Evolutionary conservation across 1,140 invertebrate genomes (phyloP), one percentile per base, ranked within the genome.

Genomic region (Mya arenaria): DNA sequence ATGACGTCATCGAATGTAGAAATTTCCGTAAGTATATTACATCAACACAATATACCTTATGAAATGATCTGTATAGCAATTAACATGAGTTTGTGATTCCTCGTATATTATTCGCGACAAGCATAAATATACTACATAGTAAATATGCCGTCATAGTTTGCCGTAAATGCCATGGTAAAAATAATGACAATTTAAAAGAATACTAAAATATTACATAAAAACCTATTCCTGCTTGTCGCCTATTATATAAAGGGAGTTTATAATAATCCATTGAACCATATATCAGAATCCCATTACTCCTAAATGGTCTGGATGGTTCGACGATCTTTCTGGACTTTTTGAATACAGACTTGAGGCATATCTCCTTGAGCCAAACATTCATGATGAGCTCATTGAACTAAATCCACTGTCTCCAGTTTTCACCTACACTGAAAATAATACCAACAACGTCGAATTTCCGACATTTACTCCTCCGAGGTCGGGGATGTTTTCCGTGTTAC

Each of bases 401-500:
- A 23, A 36, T 23, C 62, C 62, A 15, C 23, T 65, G 15, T 34
- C 28, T 8, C 62, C 62, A 65, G 36, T 65, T 23, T 34, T 65
- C 37, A 1, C 25, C 6, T 65, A 34, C 15, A 65, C 13, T 15
- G 36, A 30, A 30, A 32, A 32, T 15, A 71, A 71, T 0, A 71
- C 66, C 41, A 28, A 19, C 15, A 28, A 36, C 23, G 19, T 48
- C 6, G 28, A 39, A 13, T 71, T 71, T 44, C 66, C 71, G 17
- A 36, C 5, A n/a, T 74, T 19, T 34, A 58, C 48, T 36, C 71
- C 71, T 32, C 52, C 52, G 15, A 8, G n/a, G 8, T 13, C 71
- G 15, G 71, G 52, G 2, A 74, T 74, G 71, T 74, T 55, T 34
- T 74, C 71, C n/a, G 28, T 74, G 17, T 25, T 74, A 19, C 71